These are phyloP conservation scores for Callyntrura sp. DNA, from an alignment of 2,888 invertebrate genomes.

Conservation along the genomic window DNA sequence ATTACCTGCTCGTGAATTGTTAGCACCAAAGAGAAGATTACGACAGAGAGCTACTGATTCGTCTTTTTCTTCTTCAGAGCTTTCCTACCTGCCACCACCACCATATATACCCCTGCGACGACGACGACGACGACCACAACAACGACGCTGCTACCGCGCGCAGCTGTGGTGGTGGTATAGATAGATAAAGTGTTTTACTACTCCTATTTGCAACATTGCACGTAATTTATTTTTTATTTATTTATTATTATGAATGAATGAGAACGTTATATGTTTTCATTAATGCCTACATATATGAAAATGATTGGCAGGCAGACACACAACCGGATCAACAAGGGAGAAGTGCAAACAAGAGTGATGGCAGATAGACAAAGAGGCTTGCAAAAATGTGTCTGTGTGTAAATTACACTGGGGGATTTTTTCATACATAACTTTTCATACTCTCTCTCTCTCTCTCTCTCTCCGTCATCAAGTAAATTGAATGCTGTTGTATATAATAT, in stretches of 20 bases:
- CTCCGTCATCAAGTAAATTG: not conserved
- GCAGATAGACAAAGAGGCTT: slow-evolving; percentile 71
- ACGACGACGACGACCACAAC: too few relatives aligned
- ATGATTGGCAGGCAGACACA: slow-evolving; percentile 70
- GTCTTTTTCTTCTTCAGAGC: not conserved
- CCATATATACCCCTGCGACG: too few relatives aligned
- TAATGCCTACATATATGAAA: slow-evolving; percentile 52
- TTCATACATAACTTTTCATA: too few relatives aligned
- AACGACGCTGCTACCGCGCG: too few relatives aligned
- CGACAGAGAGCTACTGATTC: slow-evolving; percentile 55
- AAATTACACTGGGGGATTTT: slow-evolving; percentile 58
- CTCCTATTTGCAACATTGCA: slow-evolving; percentile 56
- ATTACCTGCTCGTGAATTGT: slow-evolving; percentile 69
- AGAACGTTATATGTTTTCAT: slow-evolving; percentile 54
- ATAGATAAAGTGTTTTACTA: slow-evolving; percentile 19
- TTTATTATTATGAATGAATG: slow-evolving; percentile 43
- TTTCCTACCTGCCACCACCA: slow-evolving; percentile 9
- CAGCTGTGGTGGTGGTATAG: too few relatives aligned
- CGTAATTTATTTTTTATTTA: slow-evolving; percentile 53
- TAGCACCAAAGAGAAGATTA: slow-evolving; percentile 28
- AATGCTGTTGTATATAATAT: not conserved
- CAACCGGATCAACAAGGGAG: slow-evolving; percentile 68
- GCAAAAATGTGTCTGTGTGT: slow-evolving; percentile 49
- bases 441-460: not conserved
- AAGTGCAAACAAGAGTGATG: slow-evolving; percentile 77